Percentiles rank a stretch among this genome's conserved stretches.
Evolutionary conservation across 2,113 vertebrate species (phyloP).

Genomic region (Scatophagus argus): DNA sequence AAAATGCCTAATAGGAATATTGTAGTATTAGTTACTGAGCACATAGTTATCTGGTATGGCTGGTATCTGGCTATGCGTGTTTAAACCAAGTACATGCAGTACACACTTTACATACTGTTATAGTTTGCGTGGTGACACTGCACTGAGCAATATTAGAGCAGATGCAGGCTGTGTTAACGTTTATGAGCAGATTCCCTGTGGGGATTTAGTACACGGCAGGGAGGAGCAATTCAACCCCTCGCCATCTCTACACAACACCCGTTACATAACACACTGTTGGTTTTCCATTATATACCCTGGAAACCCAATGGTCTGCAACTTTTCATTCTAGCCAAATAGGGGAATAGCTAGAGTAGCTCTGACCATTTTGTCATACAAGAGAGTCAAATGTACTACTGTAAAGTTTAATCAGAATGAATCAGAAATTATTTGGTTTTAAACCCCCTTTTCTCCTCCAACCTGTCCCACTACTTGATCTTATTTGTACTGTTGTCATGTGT

Average conservation of each 20-base stretch:
- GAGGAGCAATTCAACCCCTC: too few relatives aligned
- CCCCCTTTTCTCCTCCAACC: too few relatives aligned
- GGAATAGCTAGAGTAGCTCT: too few relatives aligned
- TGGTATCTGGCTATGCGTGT: too few relatives aligned
- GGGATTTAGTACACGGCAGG: background rate
- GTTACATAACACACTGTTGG: constrained; percentile 4
- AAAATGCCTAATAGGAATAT: too few relatives aligned
- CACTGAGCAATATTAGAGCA: background rate
- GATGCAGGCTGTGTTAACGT: background rate
- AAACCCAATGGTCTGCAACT: background rate
- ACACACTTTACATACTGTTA: background rate
- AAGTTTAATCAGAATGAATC: background rate
- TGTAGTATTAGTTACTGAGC: background rate
- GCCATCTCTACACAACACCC: background rate
- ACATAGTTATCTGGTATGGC: background rate
- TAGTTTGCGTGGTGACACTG: too few relatives aligned
- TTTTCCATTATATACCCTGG: background rate
- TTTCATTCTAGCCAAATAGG: background rate
- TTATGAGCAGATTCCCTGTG: constrained; percentile 5
- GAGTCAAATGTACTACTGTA: background rate
- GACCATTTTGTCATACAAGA: background rate
- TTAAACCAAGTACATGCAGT: background rate
- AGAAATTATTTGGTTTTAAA: too few relatives aligned
- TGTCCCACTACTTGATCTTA: too few relatives aligned
- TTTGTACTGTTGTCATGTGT: too few relatives aligned